Evolutionary conservation across 2,113 vertebrate species (phyloP), one percentile per base, ranked within the genome.

Genomic region (Podilymbus podiceps): DNA sequence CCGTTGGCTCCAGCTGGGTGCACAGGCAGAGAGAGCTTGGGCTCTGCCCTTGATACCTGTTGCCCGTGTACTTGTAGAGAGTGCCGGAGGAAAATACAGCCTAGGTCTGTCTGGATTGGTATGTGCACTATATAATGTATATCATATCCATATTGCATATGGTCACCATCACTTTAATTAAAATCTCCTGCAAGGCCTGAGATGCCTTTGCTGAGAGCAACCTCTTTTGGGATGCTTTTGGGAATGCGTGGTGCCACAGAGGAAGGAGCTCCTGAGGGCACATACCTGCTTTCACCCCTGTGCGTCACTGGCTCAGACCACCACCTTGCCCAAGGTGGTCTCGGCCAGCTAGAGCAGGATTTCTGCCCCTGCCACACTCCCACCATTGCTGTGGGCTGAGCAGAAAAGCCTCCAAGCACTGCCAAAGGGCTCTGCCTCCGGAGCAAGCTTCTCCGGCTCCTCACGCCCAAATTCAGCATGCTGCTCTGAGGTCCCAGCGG

Each of bases 1-100:
- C 47, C 42, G 59, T 75, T 3, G 1, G 7, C 46, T 95, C 71
- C 78, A 91, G 47, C 44, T 63, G 62, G n/a, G 12, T 46, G 31
- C 56, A n/a, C 6, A 15, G 35, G 63, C n/a, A 76, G 49, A 64
- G 50, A 12, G 47, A 69, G 33, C 16, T 44, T 56, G 58, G 53
- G 49, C 53, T 92, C n/a, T 94, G 58, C 24, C 56, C 66, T 9
- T 1, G 8, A 17, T 1, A 28, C 2, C 5, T 16, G 40, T 42
- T 60, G 30, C n/a, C 12, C 0, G 0, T 12, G 14, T 33, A 30
- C 5, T 25, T 53, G 20, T 6, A 44, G 66, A 71, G 40, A 64
- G 44, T 5, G 22, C 49, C n/a, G 33, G 40, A 83, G 59, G 27
- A 52, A 80, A 79, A 76, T 1, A 56, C 16, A 74, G 46, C 31